Conservation (phyloP, 2,797 vertebrate genomes). For the Nyctibius grandis region DNA sequence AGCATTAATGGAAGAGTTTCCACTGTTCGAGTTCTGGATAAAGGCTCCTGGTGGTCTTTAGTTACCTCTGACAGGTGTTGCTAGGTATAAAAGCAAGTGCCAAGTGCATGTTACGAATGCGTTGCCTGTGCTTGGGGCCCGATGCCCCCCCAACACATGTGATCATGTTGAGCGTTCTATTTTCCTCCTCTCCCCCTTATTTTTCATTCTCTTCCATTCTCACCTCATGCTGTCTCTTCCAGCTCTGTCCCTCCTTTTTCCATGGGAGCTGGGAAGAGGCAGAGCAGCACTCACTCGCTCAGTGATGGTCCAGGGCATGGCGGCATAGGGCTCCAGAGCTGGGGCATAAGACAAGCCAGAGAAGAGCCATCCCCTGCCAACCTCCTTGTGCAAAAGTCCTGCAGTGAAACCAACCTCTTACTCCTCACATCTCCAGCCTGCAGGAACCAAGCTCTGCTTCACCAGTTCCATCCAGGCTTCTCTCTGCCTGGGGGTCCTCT, state of each 20-base stretch:
- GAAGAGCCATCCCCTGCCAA: neutral
- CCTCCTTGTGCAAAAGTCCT: neutral
- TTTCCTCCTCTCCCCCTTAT: neutral
- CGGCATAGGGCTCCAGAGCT: neutral
- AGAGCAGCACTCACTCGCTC: neutral
- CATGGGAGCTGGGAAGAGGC: neutral
- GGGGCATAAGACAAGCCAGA: neutral
- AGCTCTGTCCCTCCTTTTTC: neutral
- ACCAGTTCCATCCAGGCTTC: neutral
- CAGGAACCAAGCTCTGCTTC: neutral
- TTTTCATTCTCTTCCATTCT: neutral
- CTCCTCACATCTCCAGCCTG: neutral
- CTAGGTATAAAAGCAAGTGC: neutral
- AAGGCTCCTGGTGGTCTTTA: neutral
- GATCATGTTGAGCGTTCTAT: accelerated
- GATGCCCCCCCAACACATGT: accelerated
- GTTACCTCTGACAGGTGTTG: neutral
- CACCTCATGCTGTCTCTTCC: accelerated
- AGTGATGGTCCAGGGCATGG: no score
- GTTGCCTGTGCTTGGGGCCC: neutral
- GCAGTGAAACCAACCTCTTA: accelerated
- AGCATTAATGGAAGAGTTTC: neutral
- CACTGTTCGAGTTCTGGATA: neutral
- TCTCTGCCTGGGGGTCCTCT: neutral
- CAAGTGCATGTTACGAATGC: accelerated